Base-by-base conservation (phyloP, 2,888 invertebrate species). In the Callosobruchus maculatus region DNA sequence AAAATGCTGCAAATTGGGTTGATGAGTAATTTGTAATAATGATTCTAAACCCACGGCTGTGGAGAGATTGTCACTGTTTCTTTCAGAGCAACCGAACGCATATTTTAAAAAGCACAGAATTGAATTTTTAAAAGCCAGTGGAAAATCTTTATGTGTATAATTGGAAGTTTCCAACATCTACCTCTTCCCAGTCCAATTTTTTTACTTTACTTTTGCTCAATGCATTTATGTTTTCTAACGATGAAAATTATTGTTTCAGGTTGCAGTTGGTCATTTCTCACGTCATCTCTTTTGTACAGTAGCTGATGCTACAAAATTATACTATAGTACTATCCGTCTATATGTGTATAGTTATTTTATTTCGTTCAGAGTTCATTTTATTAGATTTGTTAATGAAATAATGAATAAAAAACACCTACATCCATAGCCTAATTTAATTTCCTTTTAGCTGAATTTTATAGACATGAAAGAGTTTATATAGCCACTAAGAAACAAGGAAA, bases 241-340 rank as follows among this genome's bases (percentile, higher is more conserved):
- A n/a, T n/a, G n/a, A n/a, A n/a, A n/a, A n/a, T n/a, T n/a, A n/a
- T n/a, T n/a, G 68, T 81, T 81, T 75, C 76, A 80, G 81, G 80
- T 80, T 77, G 74, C 76, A 79, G 77, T 76, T 79, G 80, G 79
- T 81, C 78, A 78, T 78, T 49, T 49, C 7, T 49, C 49, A 49
- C 1, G 49, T 49, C 49, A 49, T 49, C 79, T 81, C 79, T 82
- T 82, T 80, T 80, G 80, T 82, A 82, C 81, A 80, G 81, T 82
- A 81, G 82, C 81, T 72, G 72, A 75, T 72, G 79, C 81, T 82
- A 82, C 82, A 75, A 80, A 75, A n/a, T 26, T 79, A 79, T 80
- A 80, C 82, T 81, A 82, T 81, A 81, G 79, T 80, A 82, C 81
- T 84, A 83, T 82, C 83, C 82, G 82, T 83, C 83, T 83, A 79